These are phyloP conservation scores for Halocynthia roretzi DNA, from an alignment of 23 tunicate species.

Conservation along the genomic window DNA sequence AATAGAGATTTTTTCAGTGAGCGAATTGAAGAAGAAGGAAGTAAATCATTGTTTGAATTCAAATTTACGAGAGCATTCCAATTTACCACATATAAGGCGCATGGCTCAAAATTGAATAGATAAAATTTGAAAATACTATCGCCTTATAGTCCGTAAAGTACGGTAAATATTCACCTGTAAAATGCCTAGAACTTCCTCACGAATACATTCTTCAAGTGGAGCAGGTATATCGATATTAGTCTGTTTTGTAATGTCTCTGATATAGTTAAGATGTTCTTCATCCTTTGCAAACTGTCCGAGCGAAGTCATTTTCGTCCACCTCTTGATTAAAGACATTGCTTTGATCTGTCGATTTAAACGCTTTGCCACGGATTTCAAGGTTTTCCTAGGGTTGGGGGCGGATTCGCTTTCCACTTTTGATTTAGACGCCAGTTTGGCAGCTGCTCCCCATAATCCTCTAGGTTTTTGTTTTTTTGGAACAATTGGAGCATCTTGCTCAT, in stretches of 20 bases:
- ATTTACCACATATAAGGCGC: too few species aligned
- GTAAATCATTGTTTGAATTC: too few species aligned
- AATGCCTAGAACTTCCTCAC: constrained; percentile 40
- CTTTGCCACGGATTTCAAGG: constrained; percentile 53
- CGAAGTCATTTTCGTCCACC: constrained; percentile 59
- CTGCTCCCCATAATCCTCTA: constrained; percentile 17
- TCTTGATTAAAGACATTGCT: constrained; percentile 43
- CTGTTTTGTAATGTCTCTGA: constrained; percentile 34
- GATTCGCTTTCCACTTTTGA: constrained; percentile 1
- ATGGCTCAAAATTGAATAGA: too few species aligned
- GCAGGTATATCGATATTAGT: constrained; percentile 47
- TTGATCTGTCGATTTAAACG: constrained; percentile 48
- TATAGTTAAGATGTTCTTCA: constrained; percentile 39
- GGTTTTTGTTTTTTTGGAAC: background rate
- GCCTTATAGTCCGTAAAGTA: too few species aligned
- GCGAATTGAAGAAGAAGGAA: too few species aligned
- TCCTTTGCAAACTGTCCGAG: constrained; percentile 50
- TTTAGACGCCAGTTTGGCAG: background rate
- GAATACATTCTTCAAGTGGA: constrained; percentile 25
- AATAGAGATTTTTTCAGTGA: too few species aligned
- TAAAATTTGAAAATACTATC: too few species aligned
- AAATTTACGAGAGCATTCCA: too few species aligned
- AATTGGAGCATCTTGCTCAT: too few species aligned
- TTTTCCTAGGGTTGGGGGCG: constrained; percentile 14
- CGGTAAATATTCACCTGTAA: constrained; percentile 22